phyloP scores from a whole-genome alignment of 2,888 invertebrate species.

The Monoplex corrugatus region DNA sequence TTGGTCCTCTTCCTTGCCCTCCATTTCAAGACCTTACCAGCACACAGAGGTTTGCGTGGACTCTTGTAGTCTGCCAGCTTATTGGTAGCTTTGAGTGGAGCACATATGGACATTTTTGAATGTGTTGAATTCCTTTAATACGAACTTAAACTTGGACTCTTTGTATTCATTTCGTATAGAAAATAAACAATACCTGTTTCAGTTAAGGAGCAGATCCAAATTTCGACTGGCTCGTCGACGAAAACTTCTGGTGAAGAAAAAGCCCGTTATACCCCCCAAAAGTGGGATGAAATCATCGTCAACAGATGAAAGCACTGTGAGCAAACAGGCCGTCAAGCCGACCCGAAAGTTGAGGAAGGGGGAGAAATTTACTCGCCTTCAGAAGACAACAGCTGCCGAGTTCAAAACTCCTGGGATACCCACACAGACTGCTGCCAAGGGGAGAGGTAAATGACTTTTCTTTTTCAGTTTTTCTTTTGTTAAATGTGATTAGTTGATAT shows the following conservation, averaged over 20 bases:
- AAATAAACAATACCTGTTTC: background rate
- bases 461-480: too few relatives aligned
- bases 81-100: too few relatives aligned
- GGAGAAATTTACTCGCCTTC: slow-evolving; percentile 24
- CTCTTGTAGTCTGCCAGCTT: too few relatives aligned
- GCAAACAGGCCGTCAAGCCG: background rate
- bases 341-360: slow-evolving; percentile 26
- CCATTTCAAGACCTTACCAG: too few relatives aligned
- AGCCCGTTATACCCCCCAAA: background rate
- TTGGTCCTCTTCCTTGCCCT: too few relatives aligned
- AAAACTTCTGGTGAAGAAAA: slow-evolving; percentile 42
- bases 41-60: too few relatives aligned
- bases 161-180: too few relatives aligned
- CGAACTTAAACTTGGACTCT: too few relatives aligned
- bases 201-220: slow-evolving; percentile 4
- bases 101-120: too few relatives aligned
- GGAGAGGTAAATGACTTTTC: background rate
- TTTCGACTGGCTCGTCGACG: background rate
- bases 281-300: slow-evolving; percentile 44
- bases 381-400: slow-evolving; percentile 13
- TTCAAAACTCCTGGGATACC: slow-evolving; percentile 41
- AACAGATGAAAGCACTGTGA: slow-evolving; percentile 35
- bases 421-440: background rate
- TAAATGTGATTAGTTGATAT: too few relatives aligned
- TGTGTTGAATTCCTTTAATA: too few relatives aligned